Evolutionary conservation across 2,797 vertebrate species (phyloP).

Genomic region (Tadarida brasiliensis): DNA sequence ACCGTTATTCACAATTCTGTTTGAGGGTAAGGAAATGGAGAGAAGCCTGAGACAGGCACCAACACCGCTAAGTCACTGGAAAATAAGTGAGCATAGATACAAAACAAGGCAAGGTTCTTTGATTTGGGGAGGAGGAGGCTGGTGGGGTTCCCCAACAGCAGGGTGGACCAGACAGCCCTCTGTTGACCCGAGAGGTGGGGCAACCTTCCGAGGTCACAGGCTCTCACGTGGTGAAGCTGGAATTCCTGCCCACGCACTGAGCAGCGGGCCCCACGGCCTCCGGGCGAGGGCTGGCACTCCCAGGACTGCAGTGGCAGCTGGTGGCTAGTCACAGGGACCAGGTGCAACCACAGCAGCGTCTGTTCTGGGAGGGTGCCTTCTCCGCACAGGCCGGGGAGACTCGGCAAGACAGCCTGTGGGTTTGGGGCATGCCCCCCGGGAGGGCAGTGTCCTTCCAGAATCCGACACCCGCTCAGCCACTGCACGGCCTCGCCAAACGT

Average conservation of each 20-base stretch:
- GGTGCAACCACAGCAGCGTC: rapidly evolving
- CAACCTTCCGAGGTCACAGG: not conserved
- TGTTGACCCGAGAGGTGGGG: not conserved
- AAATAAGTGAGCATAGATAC: not conserved
- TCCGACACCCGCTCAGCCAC: rapidly evolving
- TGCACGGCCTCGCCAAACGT: rapidly evolving
- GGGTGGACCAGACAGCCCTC: not conserved
- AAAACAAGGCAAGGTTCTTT: not conserved
- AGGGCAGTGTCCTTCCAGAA: too few relatives aligned
- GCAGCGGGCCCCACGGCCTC: rapidly evolving
- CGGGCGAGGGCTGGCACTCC: not conserved
- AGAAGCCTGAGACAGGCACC: not conserved
- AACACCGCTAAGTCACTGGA: not conserved
- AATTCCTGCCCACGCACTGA: rapidly evolving
- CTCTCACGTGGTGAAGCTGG: not conserved
- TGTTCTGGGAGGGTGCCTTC: not conserved
- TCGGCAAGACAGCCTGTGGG: rapidly evolving
- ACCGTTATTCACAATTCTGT: not conserved
- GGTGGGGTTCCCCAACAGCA: rapidly evolving
- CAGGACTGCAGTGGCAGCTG: too few relatives aligned
- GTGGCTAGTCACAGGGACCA: not conserved
- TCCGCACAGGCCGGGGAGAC: rapidly evolving
- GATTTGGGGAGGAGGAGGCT: not conserved
- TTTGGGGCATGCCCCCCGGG: rapidly evolving
- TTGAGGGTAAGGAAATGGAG: not conserved